Evolutionary conservation across 2,113 vertebrate species (phyloP).

Genomic region (Danio rerio): DNA sequence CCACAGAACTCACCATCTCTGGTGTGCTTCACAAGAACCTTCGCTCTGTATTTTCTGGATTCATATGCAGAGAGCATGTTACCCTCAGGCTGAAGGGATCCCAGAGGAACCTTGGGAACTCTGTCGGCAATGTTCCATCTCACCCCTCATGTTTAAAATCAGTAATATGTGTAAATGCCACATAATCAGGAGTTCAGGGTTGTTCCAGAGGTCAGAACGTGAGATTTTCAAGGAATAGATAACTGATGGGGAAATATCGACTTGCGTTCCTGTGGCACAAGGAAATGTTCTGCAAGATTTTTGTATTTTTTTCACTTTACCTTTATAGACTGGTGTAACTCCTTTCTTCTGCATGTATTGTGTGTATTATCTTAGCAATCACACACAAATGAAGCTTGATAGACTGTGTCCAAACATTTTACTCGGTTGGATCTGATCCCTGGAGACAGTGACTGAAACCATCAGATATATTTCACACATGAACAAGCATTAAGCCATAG

Average conservation of each 20-base stretch:
- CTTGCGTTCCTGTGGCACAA: background rate
- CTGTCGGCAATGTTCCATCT: constrained; percentile 44
- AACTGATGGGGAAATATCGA: background rate
- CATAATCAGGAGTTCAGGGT: constrained; percentile 30
- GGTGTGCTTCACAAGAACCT: too few species aligned
- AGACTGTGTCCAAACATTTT: constrained; percentile 10
- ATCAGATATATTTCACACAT: background rate
- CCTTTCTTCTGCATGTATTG: constrained; percentile 25
- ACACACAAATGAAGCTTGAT: constrained; percentile 22
- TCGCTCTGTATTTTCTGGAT: background rate
- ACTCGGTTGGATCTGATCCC: background rate
- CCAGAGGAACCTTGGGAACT: constrained; percentile 50
- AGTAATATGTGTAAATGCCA: constrained; percentile 41
- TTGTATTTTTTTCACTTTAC: background rate
- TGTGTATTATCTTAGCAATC: background rate
- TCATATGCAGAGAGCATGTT: constrained; percentile 12
- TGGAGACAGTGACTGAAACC: background rate
- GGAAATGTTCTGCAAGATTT: too few species aligned
- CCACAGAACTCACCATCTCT: too few species aligned
- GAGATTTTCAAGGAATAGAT: background rate
- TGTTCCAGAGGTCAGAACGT: constrained; percentile 25
- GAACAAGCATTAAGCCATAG: background rate
- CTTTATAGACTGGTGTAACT: background rate
- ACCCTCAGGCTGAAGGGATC: constrained; percentile 26
- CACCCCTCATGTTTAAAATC: constrained; percentile 26